Evolutionary conservation across 2,797 vertebrate species (phyloP).

Genomic region (Schizopygopsis pylzovi): DNA sequence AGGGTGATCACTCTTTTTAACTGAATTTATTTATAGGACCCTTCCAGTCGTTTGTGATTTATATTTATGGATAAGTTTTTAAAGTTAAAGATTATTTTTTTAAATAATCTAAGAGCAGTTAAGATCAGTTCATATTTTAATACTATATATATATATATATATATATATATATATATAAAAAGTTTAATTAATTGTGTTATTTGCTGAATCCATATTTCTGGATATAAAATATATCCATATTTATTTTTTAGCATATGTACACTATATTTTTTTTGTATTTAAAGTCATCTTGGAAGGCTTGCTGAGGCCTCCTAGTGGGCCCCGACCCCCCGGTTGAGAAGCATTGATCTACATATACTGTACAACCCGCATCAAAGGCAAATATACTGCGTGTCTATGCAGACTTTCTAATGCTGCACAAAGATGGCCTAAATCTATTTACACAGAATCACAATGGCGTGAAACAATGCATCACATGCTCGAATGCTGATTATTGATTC

Average conservation of each 20-base stretch:
- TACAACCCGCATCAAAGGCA: not conserved
- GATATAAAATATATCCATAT: too few relatives aligned
- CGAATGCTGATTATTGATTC: slow-evolving; percentile 2
- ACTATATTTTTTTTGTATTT: not conserved
- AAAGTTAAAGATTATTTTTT: too few relatives aligned
- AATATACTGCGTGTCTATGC: not conserved
- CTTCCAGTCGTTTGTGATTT: not conserved
- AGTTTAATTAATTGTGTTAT: not conserved
- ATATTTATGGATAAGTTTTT: not conserved
- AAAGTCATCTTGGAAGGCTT: not conserved
- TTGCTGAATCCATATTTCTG: not conserved
- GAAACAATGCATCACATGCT: slow-evolving; percentile 11
- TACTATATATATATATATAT: too few relatives aligned
- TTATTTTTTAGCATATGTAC: too few relatives aligned
- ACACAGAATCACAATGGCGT: slow-evolving; percentile 5
- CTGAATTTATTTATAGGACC: not conserved
- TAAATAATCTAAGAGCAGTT: too few relatives aligned
- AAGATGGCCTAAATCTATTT: slow-evolving; percentile 8
- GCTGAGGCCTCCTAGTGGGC: not conserved
- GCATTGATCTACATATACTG: not conserved
- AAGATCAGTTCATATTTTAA: not conserved
- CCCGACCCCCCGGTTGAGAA: not conserved
- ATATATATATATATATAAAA: too few relatives aligned
- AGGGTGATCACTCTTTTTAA: not conserved
- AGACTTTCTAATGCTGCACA: not conserved